These are phyloP conservation scores for Dipus sagitta DNA, from an alignment of 2,797 vertebrate species.

Conservation along the genomic window DNA sequence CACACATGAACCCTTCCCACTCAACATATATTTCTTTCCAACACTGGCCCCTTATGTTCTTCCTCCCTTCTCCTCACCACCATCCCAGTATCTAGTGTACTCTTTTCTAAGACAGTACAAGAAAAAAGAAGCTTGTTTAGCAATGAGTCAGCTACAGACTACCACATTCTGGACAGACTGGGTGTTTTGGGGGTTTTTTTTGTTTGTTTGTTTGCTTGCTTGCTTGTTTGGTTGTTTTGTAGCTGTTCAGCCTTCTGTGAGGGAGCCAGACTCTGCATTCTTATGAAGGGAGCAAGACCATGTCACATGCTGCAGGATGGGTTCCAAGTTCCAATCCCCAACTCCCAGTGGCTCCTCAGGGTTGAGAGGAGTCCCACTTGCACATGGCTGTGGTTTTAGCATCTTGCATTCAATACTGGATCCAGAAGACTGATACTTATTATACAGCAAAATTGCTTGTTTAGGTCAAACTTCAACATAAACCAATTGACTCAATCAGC, in stretches of 20 bases:
- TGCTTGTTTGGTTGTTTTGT: not conserved
- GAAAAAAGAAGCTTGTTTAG: not conserved
- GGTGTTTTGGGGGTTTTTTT: too few relatives aligned
- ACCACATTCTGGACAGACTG: not conserved
- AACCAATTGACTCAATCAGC: constrained; percentile 47
- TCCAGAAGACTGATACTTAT: constrained; percentile 64
- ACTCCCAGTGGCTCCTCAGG: not conserved
- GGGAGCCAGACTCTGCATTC: not conserved
- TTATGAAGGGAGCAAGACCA: not conserved
- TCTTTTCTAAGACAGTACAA: not conserved
- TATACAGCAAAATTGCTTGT: constrained; percentile 39
- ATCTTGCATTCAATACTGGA: not conserved
- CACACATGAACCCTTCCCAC: not conserved
- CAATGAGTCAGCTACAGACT: not conserved
- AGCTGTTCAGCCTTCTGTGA: not conserved
- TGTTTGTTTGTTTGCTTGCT: too few relatives aligned
- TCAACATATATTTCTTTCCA: not conserved
- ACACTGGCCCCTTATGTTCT: not conserved
- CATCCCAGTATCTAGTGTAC: not conserved
- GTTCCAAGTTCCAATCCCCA: constrained; percentile 9
- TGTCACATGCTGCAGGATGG: not conserved
- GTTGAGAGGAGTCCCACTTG: not conserved
- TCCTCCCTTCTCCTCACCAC: not conserved
- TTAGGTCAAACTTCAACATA: constrained; percentile 60
- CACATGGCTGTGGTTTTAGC: constrained; percentile 56